These are phyloP conservation scores for Dendrocincla tyrannina DNA, from an alignment of 2,797 vertebrate genomes.

Conservation along the genomic window DNA sequence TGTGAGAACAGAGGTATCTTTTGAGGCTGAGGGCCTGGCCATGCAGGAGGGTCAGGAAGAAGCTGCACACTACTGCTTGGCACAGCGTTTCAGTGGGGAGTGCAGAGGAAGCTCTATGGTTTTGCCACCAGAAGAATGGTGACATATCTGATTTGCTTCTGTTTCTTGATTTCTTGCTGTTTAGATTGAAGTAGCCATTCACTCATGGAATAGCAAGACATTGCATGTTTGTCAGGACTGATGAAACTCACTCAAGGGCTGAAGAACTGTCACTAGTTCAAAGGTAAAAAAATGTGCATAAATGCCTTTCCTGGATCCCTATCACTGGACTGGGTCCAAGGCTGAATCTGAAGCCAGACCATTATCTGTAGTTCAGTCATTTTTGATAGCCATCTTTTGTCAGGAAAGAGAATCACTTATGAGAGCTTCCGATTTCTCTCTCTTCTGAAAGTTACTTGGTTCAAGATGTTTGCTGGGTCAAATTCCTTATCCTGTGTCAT, in stretches of 20 bases:
- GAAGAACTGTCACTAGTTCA: neutral
- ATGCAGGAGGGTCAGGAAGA: rapidly evolving
- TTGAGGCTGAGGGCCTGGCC: neutral
- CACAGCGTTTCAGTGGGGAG: neutral
- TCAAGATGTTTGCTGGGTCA: neutral
- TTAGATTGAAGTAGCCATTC: neutral
- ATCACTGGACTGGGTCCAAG: neutral
- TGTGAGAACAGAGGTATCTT: neutral
- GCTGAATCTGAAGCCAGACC: neutral
- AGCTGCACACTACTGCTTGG: rapidly evolving
- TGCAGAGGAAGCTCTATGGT: neutral
- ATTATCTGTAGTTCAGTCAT: neutral
- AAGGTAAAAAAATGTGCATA: neutral
- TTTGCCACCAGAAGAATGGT: neutral
- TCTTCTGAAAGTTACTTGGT: neutral
- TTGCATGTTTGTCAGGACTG: neutral
- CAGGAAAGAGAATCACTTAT: neutral
- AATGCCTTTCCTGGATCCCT: neutral
- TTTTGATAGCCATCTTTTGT: neutral
- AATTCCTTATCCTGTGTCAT: neutral
- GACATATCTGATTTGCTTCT: neutral
- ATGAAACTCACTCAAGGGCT: neutral
- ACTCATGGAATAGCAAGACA: neutral
- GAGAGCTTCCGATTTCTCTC: neutral
- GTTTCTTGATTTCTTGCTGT: neutral